Conservation (phyloP, 2,888 invertebrate species). For the Agonopterix alstromeriana region DNA sequence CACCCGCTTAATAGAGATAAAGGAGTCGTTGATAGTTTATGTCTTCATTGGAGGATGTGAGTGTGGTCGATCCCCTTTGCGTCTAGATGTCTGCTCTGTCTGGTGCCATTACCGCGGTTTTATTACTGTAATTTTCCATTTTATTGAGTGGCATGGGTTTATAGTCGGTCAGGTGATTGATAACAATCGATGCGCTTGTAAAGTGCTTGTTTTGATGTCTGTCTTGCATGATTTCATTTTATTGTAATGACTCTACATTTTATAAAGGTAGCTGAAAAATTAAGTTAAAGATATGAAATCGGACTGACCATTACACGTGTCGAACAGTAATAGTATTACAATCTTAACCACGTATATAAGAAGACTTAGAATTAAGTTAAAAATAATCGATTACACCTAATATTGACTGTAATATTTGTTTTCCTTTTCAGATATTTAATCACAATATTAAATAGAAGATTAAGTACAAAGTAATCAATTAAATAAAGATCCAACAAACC, state of each 20-base stretch:
- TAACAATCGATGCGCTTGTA: slow-evolving; percentile 42
- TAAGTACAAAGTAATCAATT: no score
- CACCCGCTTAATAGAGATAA: slow-evolving; percentile 72
- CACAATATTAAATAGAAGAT: no score
- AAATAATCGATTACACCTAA: no score
- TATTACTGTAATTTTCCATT: slow-evolving; percentile 67
- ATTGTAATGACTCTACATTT: neutral
- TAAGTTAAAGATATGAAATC: no score
- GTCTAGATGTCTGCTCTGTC: slow-evolving; percentile 48
- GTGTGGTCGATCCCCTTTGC: slow-evolving; percentile 31
- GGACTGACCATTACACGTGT: no score
- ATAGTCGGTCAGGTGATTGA: slow-evolving; percentile 38
- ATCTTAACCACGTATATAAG: no score
- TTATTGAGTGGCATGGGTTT: slow-evolving; percentile 40
- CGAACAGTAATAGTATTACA: no score
- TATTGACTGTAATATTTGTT: no score
- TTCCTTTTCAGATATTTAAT: no score
- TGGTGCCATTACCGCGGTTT: slow-evolving; percentile 36
- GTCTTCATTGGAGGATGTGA: slow-evolving; percentile 58
- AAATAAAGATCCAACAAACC: no score
- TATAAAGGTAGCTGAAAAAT: no score
- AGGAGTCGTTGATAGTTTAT: slow-evolving; percentile 66
- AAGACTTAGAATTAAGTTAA: no score
- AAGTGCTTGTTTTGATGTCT: slow-evolving; percentile 32
- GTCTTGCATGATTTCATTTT: slow-evolving; percentile 17